Evolutionary conservation across 2,797 vertebrate genomes (phyloP).

Genomic region (Hypotaenidia philippensis): DNA sequence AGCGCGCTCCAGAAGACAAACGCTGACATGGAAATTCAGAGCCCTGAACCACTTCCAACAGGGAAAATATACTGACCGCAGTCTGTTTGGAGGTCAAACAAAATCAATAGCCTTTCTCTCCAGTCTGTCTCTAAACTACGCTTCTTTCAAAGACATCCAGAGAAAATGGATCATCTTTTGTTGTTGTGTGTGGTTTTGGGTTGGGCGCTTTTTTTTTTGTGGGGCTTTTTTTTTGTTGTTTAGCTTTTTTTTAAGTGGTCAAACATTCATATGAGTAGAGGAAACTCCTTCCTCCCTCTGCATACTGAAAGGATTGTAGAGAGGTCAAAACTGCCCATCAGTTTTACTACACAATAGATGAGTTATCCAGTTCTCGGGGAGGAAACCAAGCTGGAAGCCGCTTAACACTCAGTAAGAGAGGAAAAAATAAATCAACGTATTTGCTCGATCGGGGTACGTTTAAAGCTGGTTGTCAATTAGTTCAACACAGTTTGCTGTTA

Average conservation of each 20-base stretch:
- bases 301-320: slow-evolving; percentile 36
- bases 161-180: slow-evolving; percentile 71
- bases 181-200: slow-evolving; percentile 51
- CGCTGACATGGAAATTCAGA: slow-evolving; percentile 49
- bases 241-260: slow-evolving; percentile 53
- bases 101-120: slow-evolving; percentile 86
- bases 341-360: slow-evolving; percentile 51
- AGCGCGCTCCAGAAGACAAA: not conserved
- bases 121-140: slow-evolving; percentile 73
- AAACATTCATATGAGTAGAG: slow-evolving; percentile 42
- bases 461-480: slow-evolving; percentile 72
- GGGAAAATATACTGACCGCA: slow-evolving; percentile 68
- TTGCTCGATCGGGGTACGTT: slow-evolving; percentile 40
- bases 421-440: slow-evolving; percentile 71
- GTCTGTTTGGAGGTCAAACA: slow-evolving; percentile 83
- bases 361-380: slow-evolving; percentile 51
- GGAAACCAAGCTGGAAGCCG: slow-evolving; percentile 40
- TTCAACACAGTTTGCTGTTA: slow-evolving; percentile 55
- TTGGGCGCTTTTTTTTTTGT: slow-evolving; percentile 20
- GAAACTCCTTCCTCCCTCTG: slow-evolving; percentile 44
- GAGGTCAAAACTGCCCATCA: slow-evolving; percentile 61
- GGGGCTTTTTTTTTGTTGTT: slow-evolving; percentile 39
- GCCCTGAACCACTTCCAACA: slow-evolving; percentile 52
- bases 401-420: slow-evolving; percentile 4
- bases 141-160: slow-evolving; percentile 70